Evolutionary conservation across 1,140 invertebrate species (phyloP).

Genomic region (Artemia franciscana): DNA sequence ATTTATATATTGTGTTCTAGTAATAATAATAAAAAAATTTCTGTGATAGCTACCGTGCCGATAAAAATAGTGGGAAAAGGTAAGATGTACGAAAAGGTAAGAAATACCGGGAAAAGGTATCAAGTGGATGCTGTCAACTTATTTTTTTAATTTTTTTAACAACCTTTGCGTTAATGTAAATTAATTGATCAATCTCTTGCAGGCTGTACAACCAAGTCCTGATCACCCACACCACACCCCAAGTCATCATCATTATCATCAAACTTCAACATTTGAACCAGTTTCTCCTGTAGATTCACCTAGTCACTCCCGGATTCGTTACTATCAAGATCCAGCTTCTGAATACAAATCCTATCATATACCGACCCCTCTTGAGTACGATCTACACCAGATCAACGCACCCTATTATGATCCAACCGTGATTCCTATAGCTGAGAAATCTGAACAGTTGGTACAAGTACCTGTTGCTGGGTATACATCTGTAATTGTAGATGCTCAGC

Average conservation of each 20-base stretch:
- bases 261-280: not conserved
- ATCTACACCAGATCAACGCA: not conserved
- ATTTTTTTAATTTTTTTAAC: too few species aligned
- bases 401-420: not conserved
- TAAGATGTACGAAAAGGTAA: too few species aligned
- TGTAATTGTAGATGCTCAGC: slow-evolving; percentile 50
- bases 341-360: not conserved
- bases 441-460: not conserved
- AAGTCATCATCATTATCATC: not conserved
- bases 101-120: too few species aligned
- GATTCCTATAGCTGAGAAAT: not conserved
- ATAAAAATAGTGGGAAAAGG: too few species aligned
- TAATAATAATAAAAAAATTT: too few species aligned
- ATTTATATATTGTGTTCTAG: too few species aligned
- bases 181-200: too few species aligned
- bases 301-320: not conserved
- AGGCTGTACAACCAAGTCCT: not conserved
- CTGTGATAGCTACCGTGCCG: too few species aligned
- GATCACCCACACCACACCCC: not conserved
- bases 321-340: not conserved
- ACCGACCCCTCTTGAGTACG: not conserved
- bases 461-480: slow-evolving; percentile 37
- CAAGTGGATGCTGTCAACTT: too few species aligned
- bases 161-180: too few species aligned
- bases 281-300: not conserved